Evolutionary conservation across 2,888 invertebrate genomes (phyloP).

Genomic region (Aethes cnicana): DNA sequence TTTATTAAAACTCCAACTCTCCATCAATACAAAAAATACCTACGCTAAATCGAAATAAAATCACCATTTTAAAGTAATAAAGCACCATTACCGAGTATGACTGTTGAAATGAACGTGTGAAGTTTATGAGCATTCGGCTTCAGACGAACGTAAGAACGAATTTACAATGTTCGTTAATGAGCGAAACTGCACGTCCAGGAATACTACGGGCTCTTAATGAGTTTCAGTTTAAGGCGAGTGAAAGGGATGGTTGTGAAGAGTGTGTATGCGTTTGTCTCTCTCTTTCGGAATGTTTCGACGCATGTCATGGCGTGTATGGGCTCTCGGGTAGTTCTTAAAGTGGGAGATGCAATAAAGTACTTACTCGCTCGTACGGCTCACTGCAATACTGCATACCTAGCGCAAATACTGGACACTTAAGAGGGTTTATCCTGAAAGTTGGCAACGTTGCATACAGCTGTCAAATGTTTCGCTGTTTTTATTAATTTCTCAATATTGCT

Average conservation of each 20-base stretch:
- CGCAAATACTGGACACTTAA: slow-evolving; percentile 14
- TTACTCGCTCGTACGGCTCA: no score
- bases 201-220: slow-evolving; percentile 62
- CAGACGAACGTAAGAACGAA: slow-evolving; percentile 37
- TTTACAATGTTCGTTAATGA: slow-evolving; percentile 58
- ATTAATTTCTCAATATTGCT: no score
- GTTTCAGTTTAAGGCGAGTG: slow-evolving; percentile 17
- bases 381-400: slow-evolving; percentile 15
- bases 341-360: slow-evolving; percentile 21
- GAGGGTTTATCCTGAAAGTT: no score
- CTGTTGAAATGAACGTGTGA: slow-evolving; percentile 25
- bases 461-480: no score
- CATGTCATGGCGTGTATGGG: slow-evolving; percentile 2
- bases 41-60: slow-evolving; percentile 17
- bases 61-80: slow-evolving; percentile 26
- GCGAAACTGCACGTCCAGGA: slow-evolving; percentile 52
- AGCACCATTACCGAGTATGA: slow-evolving; percentile 25
- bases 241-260: slow-evolving; percentile 3
- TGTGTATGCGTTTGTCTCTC: slow-evolving; percentile 9
- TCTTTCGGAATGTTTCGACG: slow-evolving; percentile 12
- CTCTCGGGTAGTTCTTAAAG: slow-evolving; percentile 12
- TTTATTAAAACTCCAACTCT: slow-evolving; percentile 10
- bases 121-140: slow-evolving; percentile 14
- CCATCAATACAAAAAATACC: slow-evolving; percentile 15
- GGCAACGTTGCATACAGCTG: no score